A percentile compares a stretch with the other conserved stretches of the same genome.
phyloP scores from a whole-genome alignment of 2,888 invertebrate species.

The Trissoscelio sp. region DNA sequence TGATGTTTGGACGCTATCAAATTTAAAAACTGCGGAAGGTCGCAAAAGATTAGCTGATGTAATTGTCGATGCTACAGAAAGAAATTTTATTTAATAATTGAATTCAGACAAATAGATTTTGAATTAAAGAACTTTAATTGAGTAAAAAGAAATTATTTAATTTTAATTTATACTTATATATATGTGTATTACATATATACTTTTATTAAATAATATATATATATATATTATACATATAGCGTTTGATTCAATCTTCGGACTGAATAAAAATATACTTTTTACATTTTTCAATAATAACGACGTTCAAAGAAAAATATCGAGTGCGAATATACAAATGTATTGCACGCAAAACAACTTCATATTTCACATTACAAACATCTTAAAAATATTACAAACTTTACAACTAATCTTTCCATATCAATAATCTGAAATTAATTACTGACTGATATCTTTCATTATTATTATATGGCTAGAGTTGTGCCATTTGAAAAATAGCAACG shows the following conservation, averaged over 20 bases:
- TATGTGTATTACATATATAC: conserved; percentile 25
- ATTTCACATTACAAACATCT: conserved; percentile 12
- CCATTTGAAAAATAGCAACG: neutral
- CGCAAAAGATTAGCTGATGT: conserved; percentile 87
- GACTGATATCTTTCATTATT: conserved; percentile 17
- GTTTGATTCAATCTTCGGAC: conserved; percentile 73
- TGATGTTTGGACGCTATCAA: conserved; percentile 87
- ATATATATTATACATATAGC: conserved; percentile 19
- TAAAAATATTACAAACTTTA: conserved; percentile 37
- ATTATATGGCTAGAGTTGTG: neutral
- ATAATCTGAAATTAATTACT: conserved; percentile 37
- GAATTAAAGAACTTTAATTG: neutral
- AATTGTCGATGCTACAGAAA: conserved; percentile 87
- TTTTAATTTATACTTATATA: too few relatives aligned
- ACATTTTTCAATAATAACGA: conserved; percentile 77
- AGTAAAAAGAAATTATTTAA: too few relatives aligned
- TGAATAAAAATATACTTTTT: conserved; percentile 79
- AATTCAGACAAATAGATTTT: neutral
- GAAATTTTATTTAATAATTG: conserved; percentile 84
- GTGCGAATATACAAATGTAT: conserved; percentile 68
- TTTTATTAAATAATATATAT: conserved; percentile 34
- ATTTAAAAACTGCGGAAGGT: conserved; percentile 86
- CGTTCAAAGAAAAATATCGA: conserved; percentile 72
- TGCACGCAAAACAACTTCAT: conserved; percentile 35
- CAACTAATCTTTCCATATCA: conserved; percentile 1